These are phyloP conservation scores for Drosophila meridionalis DNA, from an alignment of 2,888 invertebrate species.

Conservation along the genomic window DNA sequence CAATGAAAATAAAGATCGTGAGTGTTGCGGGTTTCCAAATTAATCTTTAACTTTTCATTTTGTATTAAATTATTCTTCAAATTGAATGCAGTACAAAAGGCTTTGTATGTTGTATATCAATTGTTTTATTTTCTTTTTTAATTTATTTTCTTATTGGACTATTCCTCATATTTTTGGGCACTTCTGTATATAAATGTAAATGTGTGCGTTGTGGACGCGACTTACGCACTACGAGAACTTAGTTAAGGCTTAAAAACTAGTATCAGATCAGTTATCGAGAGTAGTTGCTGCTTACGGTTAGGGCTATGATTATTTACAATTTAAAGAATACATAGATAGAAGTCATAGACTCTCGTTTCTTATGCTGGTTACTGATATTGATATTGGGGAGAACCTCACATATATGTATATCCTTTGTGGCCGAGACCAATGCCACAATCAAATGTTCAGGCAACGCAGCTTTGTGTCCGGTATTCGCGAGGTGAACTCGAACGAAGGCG, in stretches of 20 bases:
- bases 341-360: constrained; percentile 53
- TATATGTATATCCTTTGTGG: constrained; percentile 20
- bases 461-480: constrained; percentile 90
- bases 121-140: constrained; percentile 9
- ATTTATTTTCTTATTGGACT: constrained; percentile 36
- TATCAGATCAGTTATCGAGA: constrained; percentile 60
- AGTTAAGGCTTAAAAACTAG: constrained; percentile 43
- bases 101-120: not conserved
- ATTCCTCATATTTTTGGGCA: constrained; percentile 49
- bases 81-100: not conserved
- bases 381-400: constrained; percentile 22
- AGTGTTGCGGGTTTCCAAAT: constrained; percentile 38
- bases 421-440: constrained; percentile 49
- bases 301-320: constrained; percentile 56
- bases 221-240: constrained; percentile 54
- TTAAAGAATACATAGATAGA: constrained; percentile 62
- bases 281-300: constrained; percentile 47
- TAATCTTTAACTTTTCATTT: constrained; percentile 5
- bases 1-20: constrained; percentile 55
- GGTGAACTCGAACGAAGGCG: constrained; percentile 89
- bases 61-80: not conserved
- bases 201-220: constrained; percentile 29
- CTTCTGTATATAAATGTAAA: constrained; percentile 40
- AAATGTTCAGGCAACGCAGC: constrained; percentile 92
- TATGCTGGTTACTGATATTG: constrained; percentile 26